phyloP scores from a whole-genome alignment of 2,113 vertebrate genomes.

The Nematolebias whitei region DNA sequence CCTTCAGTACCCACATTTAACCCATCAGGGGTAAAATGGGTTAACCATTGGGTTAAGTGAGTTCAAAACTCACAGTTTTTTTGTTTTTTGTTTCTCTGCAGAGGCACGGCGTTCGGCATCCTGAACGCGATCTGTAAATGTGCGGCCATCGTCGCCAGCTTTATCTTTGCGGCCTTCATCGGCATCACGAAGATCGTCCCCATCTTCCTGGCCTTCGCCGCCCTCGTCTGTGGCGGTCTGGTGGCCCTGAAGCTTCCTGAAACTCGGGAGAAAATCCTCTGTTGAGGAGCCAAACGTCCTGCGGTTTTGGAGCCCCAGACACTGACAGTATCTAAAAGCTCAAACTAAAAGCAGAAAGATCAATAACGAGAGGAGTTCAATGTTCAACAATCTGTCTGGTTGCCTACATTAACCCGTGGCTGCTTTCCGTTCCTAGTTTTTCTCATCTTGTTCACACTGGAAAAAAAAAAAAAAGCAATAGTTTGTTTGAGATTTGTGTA shows the following conservation, averaged over 20 bases:
- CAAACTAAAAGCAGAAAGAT: too few species aligned
- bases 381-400: too few species aligned
- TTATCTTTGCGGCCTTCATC: slow-evolving; percentile 95
- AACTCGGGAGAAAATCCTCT: slow-evolving; percentile 93
- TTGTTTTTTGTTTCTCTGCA: slow-evolving; percentile 54
- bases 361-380: too few species aligned
- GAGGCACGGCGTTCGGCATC: slow-evolving; percentile 94
- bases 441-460: slow-evolving; percentile 23
- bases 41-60: too few species aligned
- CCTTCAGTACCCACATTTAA: background rate
- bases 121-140: slow-evolving; percentile 93
- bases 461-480: slow-evolving; percentile 24
- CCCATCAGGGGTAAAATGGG: too few species aligned
- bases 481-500: slow-evolving; percentile 55
- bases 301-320: slow-evolving; percentile 36
- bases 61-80: background rate
- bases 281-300: slow-evolving; percentile 80
- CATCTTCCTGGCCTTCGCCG: slow-evolving; percentile 92
- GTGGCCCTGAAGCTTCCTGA: slow-evolving; percentile 93
- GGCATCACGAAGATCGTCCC: slow-evolving; percentile 94
- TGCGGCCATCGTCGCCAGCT: slow-evolving; percentile 91
- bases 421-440: slow-evolving; percentile 45
- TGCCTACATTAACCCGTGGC: slow-evolving; percentile 61
- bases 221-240: slow-evolving; percentile 91
- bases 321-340: too few species aligned